These are phyloP conservation scores for Ardeotis arabs DNA, from an alignment of 2,113 vertebrate species.

Conservation along the genomic window DNA sequence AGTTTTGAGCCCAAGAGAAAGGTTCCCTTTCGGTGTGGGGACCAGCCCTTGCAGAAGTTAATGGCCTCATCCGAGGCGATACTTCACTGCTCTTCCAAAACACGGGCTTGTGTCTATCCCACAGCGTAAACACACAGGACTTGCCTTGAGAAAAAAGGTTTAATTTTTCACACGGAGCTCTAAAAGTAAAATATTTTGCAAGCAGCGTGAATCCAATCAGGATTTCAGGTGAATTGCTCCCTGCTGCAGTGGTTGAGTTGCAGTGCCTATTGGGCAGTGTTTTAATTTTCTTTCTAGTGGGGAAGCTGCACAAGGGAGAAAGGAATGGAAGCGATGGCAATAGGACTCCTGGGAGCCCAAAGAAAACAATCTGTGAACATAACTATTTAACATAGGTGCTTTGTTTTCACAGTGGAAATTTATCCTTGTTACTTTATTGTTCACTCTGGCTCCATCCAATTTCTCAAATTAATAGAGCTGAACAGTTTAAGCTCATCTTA, in stretches of 20 bases:
- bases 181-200: neutral
- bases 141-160: neutral
- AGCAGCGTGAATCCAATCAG: conserved; percentile 33
- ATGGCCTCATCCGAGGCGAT: neutral
- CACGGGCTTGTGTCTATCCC: no score
- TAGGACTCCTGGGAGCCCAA: neutral
- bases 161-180: neutral
- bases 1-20: neutral
- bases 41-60: neutral
- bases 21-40: rapidly evolving
- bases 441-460: conserved; percentile 1
- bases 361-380: neutral
- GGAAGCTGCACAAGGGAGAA: conserved; percentile 42
- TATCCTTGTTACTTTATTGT: conserved; percentile 24
- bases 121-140: neutral
- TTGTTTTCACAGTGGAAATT: conserved; percentile 48
- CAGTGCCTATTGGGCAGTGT: neutral
- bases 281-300: conserved; percentile 36
- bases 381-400: neutral
- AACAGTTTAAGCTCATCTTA: conserved; percentile 28
- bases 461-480: conserved; percentile 55
- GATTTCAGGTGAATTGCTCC: neutral
- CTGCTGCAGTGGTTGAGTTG: conserved; percentile 17
- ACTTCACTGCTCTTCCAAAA: neutral
- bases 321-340: conserved; percentile 37